Base-by-base conservation (phyloP, 1,140 invertebrate genomes). In the Stenopsyche tienmushanensis region DNA sequence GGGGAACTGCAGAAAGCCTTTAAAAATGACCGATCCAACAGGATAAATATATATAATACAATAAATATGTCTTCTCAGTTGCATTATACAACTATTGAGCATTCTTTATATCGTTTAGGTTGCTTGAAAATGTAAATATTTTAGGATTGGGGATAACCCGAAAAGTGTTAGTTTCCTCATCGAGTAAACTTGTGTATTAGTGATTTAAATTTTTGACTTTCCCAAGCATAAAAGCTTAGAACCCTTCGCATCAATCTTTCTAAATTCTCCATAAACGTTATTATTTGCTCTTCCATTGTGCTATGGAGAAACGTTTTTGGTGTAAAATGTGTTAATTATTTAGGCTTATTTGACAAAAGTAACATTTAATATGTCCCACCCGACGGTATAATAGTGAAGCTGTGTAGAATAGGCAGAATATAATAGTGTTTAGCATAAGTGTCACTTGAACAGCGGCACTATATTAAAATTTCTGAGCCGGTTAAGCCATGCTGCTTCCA, bases 391-490 rank as follows among this genome's bases (percentile, higher is more conserved):
- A 34, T 34, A 34, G 29, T 34, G n/a, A n/a, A n/a, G n/a, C n/a
- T n/a, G n/a, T n/a, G n/a, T n/a, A n/a, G n/a, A n/a, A n/a, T n/a
- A n/a, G n/a, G n/a, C 29, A 13, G 29, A 34, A 34, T 34, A 34
- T 34, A 34, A 34, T 34, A 34, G 29, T 34, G 29, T 34, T 34
- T 34, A 34, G 29, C 29, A 34, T 34, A 34, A 34, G 29, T 34
- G 29, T 34, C 29, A 34, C 29, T 34, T 34, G 29, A 34, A 34
- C 29, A 34, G 5, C 5, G 29, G 13, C 29, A 53, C 54, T 18
- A 23, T 57, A 57, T 57, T 57, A 57, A 42, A 57, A 57, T 57
- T 42, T 57, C 17, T 34, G 24, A 55, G 21, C 52, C 26, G 47
- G 5, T n/a, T 20, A 23, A 34, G 29, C 21, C 21, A 23, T 20